Base-by-base conservation (phyloP, 2,113 vertebrate genomes). In the Erythrolamprus reginae region DNA sequence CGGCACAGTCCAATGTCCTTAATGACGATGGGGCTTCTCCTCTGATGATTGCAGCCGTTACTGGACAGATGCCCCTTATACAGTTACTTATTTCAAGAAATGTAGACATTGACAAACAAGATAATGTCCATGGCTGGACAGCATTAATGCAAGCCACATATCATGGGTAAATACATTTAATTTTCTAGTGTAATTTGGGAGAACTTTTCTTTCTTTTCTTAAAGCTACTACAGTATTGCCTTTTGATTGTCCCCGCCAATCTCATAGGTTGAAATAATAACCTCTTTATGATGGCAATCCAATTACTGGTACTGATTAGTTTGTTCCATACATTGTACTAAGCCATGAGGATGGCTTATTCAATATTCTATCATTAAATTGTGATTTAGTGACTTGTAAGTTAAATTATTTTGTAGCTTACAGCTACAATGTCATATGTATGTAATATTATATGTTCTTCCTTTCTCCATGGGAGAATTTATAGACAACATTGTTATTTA, bases 81-180 rank as follows among this genome's bases (percentile, higher is more conserved):
- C 98, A 99, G 96, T 96, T 99, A 9, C 98, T 99, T 94, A 98
- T 99, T 95, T 98, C 99, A 91, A 98, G 97, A 94, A 98, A 96
- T 0, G 98, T 98, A 0, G 98, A 99, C 87, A 90, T 99, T 38
- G 98, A 99, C 96, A 99, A 98, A 91, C 99, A 99, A 92, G 99
- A 99, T 91, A 97, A 97, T 0, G 97, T 98, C 51, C 99, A 99
- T 2, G 98, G 98, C 47, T 99, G 99, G 99, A 99, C 99, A 0
- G 99, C 99, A 45, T 97, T 99, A 82, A 99, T 99, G 99, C 99
- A 99, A 94, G 99, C 99, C 84, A 99, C 99, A 0, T 99, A 99
- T 93, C 99, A 99, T 0, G 99, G 99, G 99, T 99, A 95, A 95
- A 95, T 89, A n/a, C 4, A 0, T 2, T 87, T 1, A 45, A 70